Base-by-base conservation (phyloP, 2,888 invertebrate genomes). In the Pristionchus exspectatus region DNA sequence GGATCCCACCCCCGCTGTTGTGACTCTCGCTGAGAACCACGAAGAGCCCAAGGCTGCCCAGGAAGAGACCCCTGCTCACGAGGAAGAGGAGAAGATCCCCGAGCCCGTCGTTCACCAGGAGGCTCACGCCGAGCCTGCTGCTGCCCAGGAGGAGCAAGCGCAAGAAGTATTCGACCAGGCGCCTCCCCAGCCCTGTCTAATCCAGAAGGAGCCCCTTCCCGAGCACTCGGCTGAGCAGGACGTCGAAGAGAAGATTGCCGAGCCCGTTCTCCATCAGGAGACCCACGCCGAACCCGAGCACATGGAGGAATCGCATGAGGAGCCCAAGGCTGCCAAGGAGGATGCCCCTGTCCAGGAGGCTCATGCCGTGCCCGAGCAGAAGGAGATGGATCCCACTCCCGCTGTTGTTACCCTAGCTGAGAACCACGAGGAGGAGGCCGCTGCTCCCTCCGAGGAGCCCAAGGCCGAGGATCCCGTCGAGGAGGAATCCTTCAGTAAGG, bases 401-500 rank as follows among this genome's bases (percentile, higher is more conserved):
- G 56, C 50, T 27, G 72, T 4, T 2, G 72, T 33, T 1, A 72
- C 27, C 7, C 27, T n/a, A 0, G 54, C 33, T 2, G 83, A 54
- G 56, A 50, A 5, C 27, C 56, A 69, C 14, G 66, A 69, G 77
- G 74, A 74, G 74, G 18, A 30, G 18, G 30, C 5, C 4, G 30
- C 74, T 27, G 87, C 38, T 5, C 69, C 38, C 2, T 16, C 44
- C 10, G 72, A 87, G 87, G 87, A 72, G 56, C n/a, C 44, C 44
- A 87, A 69, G 87, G 50, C 69, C 30, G 72, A 69, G 12, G 72
- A 56, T 18, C 27, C 50, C 50, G 81, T n/a, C 56, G 84, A 56
- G 56, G 84, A 56, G 84, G 84, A 84, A 56, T 56, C 56, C 30
- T 54, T 84, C 77, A 24, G 24, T 50, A 77, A 77, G 77, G 77